phyloP scores from a whole-genome alignment of 2,888 invertebrate genomes.

The Acanthosepion pharaonis region DNA sequence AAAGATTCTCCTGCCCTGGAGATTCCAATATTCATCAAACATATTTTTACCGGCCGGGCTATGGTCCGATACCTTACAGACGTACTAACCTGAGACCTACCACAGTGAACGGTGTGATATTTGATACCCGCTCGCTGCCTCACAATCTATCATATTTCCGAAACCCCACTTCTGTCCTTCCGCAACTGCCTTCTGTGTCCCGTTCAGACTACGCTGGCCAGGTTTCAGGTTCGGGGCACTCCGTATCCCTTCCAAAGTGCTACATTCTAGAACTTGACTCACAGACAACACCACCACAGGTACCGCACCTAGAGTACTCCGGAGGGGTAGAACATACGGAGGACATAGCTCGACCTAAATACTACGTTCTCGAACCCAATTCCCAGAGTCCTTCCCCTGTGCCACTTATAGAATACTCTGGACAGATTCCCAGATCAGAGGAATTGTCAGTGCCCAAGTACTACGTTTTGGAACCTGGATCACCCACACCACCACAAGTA shows the following conservation, averaged over 20 bases:
- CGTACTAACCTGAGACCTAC: slow-evolving; percentile 33
- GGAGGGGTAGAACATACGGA: slow-evolving; percentile 14
- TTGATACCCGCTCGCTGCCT: slow-evolving; percentile 13
- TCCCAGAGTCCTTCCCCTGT: slow-evolving; percentile 33
- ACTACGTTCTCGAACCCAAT: background rate
- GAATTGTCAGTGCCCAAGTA: background rate
- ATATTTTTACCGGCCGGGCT: slow-evolving; percentile 22
- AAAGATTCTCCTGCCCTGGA: background rate
- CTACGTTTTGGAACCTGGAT: background rate
- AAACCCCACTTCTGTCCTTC: slow-evolving; percentile 33
- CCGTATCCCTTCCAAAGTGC: slow-evolving; percentile 33
- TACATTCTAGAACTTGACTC: slow-evolving; percentile 33
- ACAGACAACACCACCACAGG: slow-evolving; percentile 33
- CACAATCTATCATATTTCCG: slow-evolving; percentile 33
- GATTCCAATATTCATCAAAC: slow-evolving; percentile 33
- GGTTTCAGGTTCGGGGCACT: slow-evolving; percentile 33
- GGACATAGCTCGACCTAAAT: slow-evolving; percentile 23
- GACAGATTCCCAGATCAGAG: background rate
- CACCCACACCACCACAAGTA: background rate
- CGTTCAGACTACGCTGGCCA: slow-evolving; percentile 33
- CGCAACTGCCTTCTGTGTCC: slow-evolving; percentile 22
- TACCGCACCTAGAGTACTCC: slow-evolving; percentile 33
- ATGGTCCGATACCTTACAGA: slow-evolving; percentile 33
- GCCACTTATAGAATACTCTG: background rate
- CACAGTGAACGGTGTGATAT: slow-evolving; percentile 33